Evolutionary conservation across 2,113 vertebrate genomes (phyloP).

Genomic region (Entomyzon cyanotis): DNA sequence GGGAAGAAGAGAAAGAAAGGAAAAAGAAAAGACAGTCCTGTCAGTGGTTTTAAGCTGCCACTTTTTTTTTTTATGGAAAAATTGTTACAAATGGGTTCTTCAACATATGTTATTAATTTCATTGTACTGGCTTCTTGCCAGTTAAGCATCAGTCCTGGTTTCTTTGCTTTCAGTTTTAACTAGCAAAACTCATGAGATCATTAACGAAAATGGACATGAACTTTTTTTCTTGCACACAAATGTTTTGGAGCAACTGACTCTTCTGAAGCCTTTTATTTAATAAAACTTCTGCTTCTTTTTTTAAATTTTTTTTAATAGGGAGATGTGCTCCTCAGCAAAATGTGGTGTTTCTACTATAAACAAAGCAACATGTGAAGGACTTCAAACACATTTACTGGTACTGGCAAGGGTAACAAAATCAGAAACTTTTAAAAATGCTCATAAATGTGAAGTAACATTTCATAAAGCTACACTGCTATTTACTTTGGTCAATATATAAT

Average conservation of each 20-base stretch:
- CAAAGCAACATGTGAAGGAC: slow-evolving; percentile 48
- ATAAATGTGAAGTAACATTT: slow-evolving; percentile 48
- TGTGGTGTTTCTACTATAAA: slow-evolving; percentile 48
- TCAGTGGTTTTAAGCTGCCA: slow-evolving; percentile 77
- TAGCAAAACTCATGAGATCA: slow-evolving; percentile 79
- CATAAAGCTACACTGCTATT: slow-evolving; percentile 29
- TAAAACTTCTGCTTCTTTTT: slow-evolving; percentile 12
- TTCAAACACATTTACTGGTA: slow-evolving; percentile 61
- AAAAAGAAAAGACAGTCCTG: slow-evolving; percentile 67
- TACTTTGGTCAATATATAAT: neutral
- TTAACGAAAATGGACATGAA: slow-evolving; percentile 78
- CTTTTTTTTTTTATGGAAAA: slow-evolving; percentile 72
- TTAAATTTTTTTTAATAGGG: slow-evolving; percentile 26
- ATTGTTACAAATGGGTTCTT: slow-evolving; percentile 83
- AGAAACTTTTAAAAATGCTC: slow-evolving; percentile 44
- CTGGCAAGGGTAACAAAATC: slow-evolving; percentile 33
- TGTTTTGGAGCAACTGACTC: slow-evolving; percentile 64
- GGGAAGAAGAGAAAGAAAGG: slow-evolving; percentile 29
- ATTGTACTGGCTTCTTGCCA: slow-evolving; percentile 77
- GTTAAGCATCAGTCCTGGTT: slow-evolving; percentile 74
- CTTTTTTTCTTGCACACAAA: slow-evolving; percentile 50
- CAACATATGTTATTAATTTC: slow-evolving; percentile 86
- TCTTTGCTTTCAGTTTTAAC: slow-evolving; percentile 82
- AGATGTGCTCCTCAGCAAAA: slow-evolving; percentile 62
- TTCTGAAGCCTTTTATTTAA: slow-evolving; percentile 66